Evolutionary conservation across 2,888 invertebrate genomes (phyloP), one percentile per base, ranked within the genome.

Genomic region (Eupithecia pulchellata): DNA sequence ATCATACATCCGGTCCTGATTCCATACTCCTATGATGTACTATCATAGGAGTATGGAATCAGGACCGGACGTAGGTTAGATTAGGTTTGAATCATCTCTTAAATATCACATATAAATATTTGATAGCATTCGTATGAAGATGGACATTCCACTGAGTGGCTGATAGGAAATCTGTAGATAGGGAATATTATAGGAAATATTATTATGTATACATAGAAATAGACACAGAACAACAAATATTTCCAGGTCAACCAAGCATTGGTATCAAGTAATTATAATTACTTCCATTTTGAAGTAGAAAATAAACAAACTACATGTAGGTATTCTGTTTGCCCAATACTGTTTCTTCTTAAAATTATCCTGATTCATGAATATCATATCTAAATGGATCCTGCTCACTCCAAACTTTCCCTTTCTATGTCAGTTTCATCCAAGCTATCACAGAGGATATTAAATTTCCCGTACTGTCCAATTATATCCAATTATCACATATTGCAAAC

Each of bases 371-470:
- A 57, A 36, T 5, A 25, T 11, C 30, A 25, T 29, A 27, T n/a
- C 5, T 14, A 57, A 57, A 57, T 32, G 32, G 60, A 17, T 47
- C 34, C 27, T 17, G 34, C 42, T 17, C 34, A 47, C 42, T 17
- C 34, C 29, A 30, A 29, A 32, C 30, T 32, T 57, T 36, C 57
- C 13, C 13, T 60, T 63, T 68, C n/a, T 68, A 66, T 64, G 62
- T 34, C 66, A 63, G 25, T 64, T 67, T 67, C 20, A 60, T 58
- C 55, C n/a, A 11, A 60, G 29, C 60, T 58, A 47, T 60, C 64
- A n/a, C 36, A 47, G 47, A 67, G 71, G 68, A 72, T 58, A 62
- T 72, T 71, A 52, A 73, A 64, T 68, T 66, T 64, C 42, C 57
- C 39, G 36, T 39, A 29, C 29, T 30, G 39, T n/a, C 57, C 57